phyloP scores from a whole-genome alignment of 2,888 invertebrate species.

The Formica aserva region DNA sequence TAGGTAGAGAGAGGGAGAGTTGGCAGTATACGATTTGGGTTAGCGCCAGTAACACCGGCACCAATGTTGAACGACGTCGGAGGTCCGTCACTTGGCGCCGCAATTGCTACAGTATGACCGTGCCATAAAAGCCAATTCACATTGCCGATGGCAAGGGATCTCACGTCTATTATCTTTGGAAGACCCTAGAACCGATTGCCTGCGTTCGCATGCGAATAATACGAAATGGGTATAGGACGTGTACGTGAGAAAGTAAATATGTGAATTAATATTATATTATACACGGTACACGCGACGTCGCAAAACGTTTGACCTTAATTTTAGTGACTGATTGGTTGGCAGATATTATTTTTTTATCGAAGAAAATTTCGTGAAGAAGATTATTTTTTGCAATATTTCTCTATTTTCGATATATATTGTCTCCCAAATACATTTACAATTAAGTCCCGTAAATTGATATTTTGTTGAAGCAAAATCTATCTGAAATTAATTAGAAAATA shows the following conservation, averaged over 20 bases:
- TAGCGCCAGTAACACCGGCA: constrained; percentile 77
- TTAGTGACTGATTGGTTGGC: neutral
- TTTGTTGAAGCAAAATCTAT: neutral
- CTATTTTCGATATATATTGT: neutral
- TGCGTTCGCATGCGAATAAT: constrained; percentile 20
- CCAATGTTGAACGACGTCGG: constrained; percentile 70
- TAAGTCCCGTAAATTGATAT: neutral
- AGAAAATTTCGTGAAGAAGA: neutral
- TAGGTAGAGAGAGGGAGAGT: constrained; percentile 20
- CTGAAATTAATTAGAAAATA: neutral
- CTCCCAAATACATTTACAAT: neutral
- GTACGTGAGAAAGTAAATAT: neutral
- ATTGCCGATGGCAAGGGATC: constrained; percentile 49
- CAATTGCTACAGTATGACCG: constrained; percentile 68
- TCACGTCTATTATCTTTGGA: constrained; percentile 9
- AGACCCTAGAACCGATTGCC: neutral
- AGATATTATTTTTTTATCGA: neutral
- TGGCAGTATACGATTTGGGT: constrained; percentile 76
- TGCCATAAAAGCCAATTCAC: constrained; percentile 66
- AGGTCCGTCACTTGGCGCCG: constrained; percentile 78
- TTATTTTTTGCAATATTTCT: neutral
- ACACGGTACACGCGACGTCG: neutral
- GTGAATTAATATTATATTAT: neutral
- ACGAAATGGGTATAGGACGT: neutral
- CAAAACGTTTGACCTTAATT: neutral